These are phyloP conservation scores for Macrostomum lignano DNA, from an alignment of 1,140 invertebrate genomes.

Conservation along the genomic window DNA sequence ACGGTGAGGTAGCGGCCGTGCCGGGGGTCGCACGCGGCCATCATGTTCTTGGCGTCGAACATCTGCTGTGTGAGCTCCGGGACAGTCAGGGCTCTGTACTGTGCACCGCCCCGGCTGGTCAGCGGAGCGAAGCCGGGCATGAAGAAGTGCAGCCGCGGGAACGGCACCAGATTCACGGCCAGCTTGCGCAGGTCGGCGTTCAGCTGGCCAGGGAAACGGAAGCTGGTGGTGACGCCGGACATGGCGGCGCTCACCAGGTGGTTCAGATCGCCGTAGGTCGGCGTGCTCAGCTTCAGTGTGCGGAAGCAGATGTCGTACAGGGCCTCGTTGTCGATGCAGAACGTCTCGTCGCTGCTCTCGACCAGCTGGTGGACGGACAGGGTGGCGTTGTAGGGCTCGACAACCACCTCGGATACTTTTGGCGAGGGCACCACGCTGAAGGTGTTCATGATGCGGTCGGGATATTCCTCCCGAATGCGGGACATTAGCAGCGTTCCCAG, in stretches of 20 bases:
- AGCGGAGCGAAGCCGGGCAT: conserved; percentile 45
- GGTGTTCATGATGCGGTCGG: conserved; percentile 29
- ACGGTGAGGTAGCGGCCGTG: conserved; percentile 35
- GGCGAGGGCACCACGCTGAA: conserved; percentile 28
- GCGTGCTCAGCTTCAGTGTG: conserved; percentile 33
- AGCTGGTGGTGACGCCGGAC: conserved; percentile 50
- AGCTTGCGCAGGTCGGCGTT: conserved; percentile 40
- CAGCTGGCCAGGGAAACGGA: conserved; percentile 50
- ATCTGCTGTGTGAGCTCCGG: conserved; percentile 32
- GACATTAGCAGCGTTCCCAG: not conserved
- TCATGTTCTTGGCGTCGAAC: conserved; percentile 41
- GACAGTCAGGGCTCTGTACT: conserved; percentile 24
- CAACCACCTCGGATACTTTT: conserved; percentile 25
- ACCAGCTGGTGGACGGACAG: conserved; percentile 24
- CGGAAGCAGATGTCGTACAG: conserved; percentile 35
- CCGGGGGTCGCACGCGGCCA: conserved; percentile 38
- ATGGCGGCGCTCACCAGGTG: conserved; percentile 35
- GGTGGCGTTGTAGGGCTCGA: conserved; percentile 28
- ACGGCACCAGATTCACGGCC: conserved; percentile 49
- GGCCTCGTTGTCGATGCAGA: conserved; percentile 21
- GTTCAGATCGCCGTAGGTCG: conserved; percentile 35
- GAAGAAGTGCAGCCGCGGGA: conserved; percentile 45
- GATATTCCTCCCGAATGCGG: conserved; percentile 8
- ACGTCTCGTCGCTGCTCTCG: conserved; percentile 27
- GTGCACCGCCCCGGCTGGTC: conserved; percentile 30